Percentiles rank a stretch among this genome's conserved stretches.
phyloP scores from a whole-genome alignment of 2,113 vertebrate genomes.

The Mirounga angustirostris region DNA sequence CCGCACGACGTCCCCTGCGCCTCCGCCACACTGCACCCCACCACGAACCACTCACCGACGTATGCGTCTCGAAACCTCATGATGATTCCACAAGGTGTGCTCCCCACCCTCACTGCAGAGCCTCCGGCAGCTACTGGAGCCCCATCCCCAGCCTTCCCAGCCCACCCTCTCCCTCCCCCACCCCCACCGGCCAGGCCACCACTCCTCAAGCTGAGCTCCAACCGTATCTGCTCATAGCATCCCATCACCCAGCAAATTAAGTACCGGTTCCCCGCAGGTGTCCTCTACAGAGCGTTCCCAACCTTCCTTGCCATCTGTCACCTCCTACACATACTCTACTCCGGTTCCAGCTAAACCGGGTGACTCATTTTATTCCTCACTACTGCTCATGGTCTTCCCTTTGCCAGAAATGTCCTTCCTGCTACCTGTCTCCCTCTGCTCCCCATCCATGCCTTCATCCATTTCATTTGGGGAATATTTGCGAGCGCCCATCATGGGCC shows the following conservation, averaged over 20 bases:
- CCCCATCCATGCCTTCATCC: background rate
- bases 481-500: background rate
- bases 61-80: fast-evolving
- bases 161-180: too few relatives aligned
- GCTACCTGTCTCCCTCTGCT: background rate
- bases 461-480: fast-evolving
- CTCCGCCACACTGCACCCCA: fast-evolving
- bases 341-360: background rate
- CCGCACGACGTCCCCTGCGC: fast-evolving
- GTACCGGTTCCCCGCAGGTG: background rate
- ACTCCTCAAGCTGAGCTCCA: too few relatives aligned
- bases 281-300: background rate
- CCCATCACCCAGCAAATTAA: background rate
- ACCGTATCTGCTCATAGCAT: fast-evolving
- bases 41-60: fast-evolving
- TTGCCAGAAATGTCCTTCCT: background rate
- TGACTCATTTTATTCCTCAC: background rate
- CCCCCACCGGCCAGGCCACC: too few relatives aligned
- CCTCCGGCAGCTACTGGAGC: background rate
- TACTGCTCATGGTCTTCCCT: background rate
- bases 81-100: background rate
- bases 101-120: background rate
- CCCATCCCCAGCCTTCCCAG: background rate
- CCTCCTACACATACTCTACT: background rate
- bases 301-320: background rate